A percentile compares a stretch with the other conserved stretches of the same genome.
These are phyloP conservation scores for Eumeta japonica DNA, from an alignment of 1,140 invertebrate genomes.

Conservation along the genomic window DNA sequence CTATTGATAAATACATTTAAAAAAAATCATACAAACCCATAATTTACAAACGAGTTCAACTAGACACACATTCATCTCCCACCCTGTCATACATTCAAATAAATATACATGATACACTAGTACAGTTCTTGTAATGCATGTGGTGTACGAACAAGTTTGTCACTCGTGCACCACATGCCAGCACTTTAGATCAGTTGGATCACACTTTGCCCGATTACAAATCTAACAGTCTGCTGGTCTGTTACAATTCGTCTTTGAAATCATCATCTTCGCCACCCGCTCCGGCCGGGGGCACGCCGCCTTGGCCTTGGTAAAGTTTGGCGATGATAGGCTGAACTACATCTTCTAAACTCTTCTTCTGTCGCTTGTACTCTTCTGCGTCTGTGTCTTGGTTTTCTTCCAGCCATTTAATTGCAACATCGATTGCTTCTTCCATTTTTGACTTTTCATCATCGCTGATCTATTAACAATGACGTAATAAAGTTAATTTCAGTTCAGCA, in stretches of 20 bases:
- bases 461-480: slow-evolving; percentile 26
- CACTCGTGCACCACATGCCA: not conserved
- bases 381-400: slow-evolving; percentile 95
- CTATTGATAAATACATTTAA: not conserved
- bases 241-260: slow-evolving; percentile 87
- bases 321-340: slow-evolving; percentile 96
- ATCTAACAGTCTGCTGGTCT: slow-evolving; percentile 32
- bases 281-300: slow-evolving; percentile 70
- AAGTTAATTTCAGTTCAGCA: slow-evolving; percentile 2
- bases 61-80: not conserved
- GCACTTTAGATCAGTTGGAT: not conserved
- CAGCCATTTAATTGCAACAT: slow-evolving; percentile 97
- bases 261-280: slow-evolving; percentile 70
- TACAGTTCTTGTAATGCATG: not conserved
- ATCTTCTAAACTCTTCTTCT: slow-evolving; percentile 96
- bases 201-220: not conserved
- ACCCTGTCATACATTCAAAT: not conserved
- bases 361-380: slow-evolving; percentile 90
- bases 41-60: not conserved
- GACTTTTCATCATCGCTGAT: slow-evolving; percentile 87
- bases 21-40: not conserved
- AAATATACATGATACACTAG: not conserved
- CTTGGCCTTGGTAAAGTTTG: slow-evolving; percentile 90
- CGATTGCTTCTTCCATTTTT: slow-evolving; percentile 94
- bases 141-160: not conserved